Evolutionary conservation across 37 sponge, comb jelly and placozoan genomes (phyloP), one percentile per base, ranked within the genome.

Genomic region (Corticium candelabrum): DNA sequence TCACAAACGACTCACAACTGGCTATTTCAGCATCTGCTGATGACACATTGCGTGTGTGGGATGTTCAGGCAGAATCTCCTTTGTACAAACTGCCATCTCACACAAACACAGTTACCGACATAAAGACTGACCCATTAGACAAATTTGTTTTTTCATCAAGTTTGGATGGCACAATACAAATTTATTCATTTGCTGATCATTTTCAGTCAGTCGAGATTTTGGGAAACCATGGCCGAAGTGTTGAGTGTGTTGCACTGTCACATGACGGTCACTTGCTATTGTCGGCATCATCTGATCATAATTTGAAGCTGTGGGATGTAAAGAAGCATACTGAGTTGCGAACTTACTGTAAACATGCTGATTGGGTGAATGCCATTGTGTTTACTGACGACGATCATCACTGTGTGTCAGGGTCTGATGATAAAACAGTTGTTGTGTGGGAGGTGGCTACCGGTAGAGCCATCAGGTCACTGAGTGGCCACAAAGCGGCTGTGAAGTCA

Each of bases 271-370:
- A 27, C 40, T 36, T 40, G 7, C 77, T 37, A 2, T 34, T 90
- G 27, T 80, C 84, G 2, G 87, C 87, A 11, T 67, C 76, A 3
- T 36, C 35, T 0, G 81, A 83, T 39, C 56, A 35, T 32, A 40
- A 41, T 15, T 30, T 89, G 38, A 35, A 70, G 33, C 71, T 89
- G 32, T 89, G 90, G 90, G 87, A 89, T 72, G 74, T 86, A 31
- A 37, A 36, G 0, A 83, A 68, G 1, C 56, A 71, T 3, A 81
- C 84, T n/a, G 38, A 80, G 35, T 37, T 40, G 1, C 78, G 82
- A 36, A 82, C 68, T 57, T 56, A 73, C 0, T 21, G 21, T n/a
- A 39, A 41, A 0, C 80, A 79, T 40, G 1, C 1, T 1, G 72
- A 68, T 56, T 31, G 74, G 39, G 75, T 79, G 30, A 68, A n/a